Evolutionary conservation across 2,888 invertebrate species (phyloP).

Genomic region (Erannis defoliaria): DNA sequence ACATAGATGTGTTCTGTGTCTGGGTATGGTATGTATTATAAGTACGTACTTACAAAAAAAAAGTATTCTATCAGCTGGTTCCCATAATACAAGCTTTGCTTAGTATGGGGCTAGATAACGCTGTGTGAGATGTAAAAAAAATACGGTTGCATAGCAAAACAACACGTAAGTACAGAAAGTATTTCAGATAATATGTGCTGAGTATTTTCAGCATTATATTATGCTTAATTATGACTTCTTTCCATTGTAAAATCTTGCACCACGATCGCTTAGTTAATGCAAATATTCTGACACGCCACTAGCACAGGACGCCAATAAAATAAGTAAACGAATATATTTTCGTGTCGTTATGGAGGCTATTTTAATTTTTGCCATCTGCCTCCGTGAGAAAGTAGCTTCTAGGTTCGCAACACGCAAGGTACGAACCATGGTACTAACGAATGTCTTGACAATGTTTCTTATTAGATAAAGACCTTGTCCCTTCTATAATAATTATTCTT

Average conservation of each 20-base stretch:
- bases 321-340: conserved; percentile 27
- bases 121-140: too few species aligned
- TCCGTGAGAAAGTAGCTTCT: conserved; percentile 33
- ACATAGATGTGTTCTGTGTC: too few species aligned
- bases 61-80: too few species aligned
- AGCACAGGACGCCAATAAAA: conserved; percentile 12
- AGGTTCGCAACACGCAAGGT: conserved; percentile 24
- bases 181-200: too few species aligned
- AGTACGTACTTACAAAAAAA: too few species aligned
- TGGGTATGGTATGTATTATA: too few species aligned
- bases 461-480: conserved; percentile 14
- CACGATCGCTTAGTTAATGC: conserved; percentile 12
- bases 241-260: conserved; percentile 4
- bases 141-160: too few species aligned
- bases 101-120: too few species aligned
- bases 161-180: too few species aligned
- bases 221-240: background rate
- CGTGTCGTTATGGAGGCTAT: conserved; percentile 23
- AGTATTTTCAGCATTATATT: conserved; percentile 2
- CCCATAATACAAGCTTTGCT: too few species aligned
- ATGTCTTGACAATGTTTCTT: conserved; percentile 15
- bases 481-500: conserved; percentile 8
- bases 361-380: conserved; percentile 35
- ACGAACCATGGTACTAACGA: background rate
- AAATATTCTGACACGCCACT: conserved; percentile 22